Percentiles rank a stretch among this genome's conserved stretches.
Conservation (phyloP, 1,140 invertebrate species). For the Atta colombica region DNA sequence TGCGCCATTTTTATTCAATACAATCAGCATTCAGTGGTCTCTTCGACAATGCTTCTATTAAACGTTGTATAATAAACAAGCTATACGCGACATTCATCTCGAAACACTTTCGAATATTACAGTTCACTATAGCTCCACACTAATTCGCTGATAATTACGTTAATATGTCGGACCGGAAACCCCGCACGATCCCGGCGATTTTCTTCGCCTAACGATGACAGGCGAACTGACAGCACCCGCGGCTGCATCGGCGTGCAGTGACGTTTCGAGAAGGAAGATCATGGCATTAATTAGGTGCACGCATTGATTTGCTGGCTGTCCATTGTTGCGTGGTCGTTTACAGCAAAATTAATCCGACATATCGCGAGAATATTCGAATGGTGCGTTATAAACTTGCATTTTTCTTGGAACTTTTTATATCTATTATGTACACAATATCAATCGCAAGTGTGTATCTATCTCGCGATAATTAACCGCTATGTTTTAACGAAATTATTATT, state of each 20-base stretch:
- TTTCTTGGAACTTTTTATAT: background rate
- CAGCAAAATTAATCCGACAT: slow-evolving; percentile 16
- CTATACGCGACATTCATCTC: background rate
- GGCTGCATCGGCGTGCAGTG: slow-evolving; percentile 47
- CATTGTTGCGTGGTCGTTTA: slow-evolving; percentile 44
- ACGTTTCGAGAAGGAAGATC: slow-evolving; percentile 61
- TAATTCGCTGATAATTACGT: slow-evolving; percentile 42
- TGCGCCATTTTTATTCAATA: background rate
- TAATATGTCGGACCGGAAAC: slow-evolving; percentile 41
- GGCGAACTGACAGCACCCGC: slow-evolving; percentile 59
- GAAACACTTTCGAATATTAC: slow-evolving; percentile 15
- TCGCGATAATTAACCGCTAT: background rate
- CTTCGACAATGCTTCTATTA: background rate
- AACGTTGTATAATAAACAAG: background rate
- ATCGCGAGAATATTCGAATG: background rate
- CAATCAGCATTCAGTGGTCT: background rate
- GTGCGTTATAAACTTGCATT: background rate
- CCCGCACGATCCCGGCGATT: slow-evolving; percentile 52
- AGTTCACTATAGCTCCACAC: background rate
- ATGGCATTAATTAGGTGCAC: slow-evolving; percentile 60
- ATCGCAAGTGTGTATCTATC: background rate
- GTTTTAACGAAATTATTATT: slow-evolving; percentile 23
- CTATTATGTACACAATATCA: background rate
- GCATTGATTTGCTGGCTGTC: slow-evolving; percentile 39
- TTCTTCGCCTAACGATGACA: slow-evolving; percentile 63